These are phyloP conservation scores for Rutpela maculata DNA, from an alignment of 2,888 invertebrate species.

Conservation along the genomic window DNA sequence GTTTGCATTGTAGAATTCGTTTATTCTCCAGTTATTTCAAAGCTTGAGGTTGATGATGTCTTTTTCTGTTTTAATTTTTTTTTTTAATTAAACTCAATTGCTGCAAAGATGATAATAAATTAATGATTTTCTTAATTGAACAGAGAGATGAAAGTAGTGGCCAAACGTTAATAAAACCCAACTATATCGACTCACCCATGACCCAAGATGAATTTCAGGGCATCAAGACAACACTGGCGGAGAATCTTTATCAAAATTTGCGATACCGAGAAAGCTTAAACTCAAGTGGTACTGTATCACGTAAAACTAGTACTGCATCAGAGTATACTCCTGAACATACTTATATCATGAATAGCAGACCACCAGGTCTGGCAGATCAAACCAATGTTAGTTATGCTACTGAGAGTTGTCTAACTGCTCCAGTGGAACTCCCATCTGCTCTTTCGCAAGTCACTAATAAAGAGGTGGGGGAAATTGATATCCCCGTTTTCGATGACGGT, in stretches of 20 bases:
- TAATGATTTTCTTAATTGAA: constrained; percentile 21
- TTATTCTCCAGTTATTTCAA: constrained; percentile 26
- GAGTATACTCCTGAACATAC: constrained; percentile 78
- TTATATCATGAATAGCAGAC: constrained; percentile 64
- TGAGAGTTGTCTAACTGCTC: constrained; percentile 61
- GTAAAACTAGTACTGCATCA: constrained; percentile 78
- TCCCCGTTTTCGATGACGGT: constrained; percentile 26
- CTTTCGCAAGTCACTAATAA: constrained; percentile 8
- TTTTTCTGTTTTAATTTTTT: constrained; percentile 27
- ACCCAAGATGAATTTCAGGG: constrained; percentile 63
- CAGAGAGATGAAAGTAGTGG: constrained; percentile 69
- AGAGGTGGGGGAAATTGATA: constrained; percentile 8
- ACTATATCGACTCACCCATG: constrained; percentile 55
- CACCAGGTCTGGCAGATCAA: constrained; percentile 54
- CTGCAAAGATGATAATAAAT: not conserved
- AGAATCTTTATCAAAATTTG: constrained; percentile 68
- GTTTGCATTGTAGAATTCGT: constrained; percentile 58
- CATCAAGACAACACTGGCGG: constrained; percentile 69
- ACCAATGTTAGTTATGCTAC: constrained; percentile 64
- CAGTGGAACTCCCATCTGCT: constrained; percentile 48
- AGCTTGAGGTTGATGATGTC: constrained; percentile 27
- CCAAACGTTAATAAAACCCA: constrained; percentile 62
- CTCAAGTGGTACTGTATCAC: constrained; percentile 73
- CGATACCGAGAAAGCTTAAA: constrained; percentile 71
- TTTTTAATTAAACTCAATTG: not conserved